Evolutionary conservation across 2,888 invertebrate species (phyloP), one percentile per base, ranked within the genome.

Genomic region (Agrotis ipsilon): DNA sequence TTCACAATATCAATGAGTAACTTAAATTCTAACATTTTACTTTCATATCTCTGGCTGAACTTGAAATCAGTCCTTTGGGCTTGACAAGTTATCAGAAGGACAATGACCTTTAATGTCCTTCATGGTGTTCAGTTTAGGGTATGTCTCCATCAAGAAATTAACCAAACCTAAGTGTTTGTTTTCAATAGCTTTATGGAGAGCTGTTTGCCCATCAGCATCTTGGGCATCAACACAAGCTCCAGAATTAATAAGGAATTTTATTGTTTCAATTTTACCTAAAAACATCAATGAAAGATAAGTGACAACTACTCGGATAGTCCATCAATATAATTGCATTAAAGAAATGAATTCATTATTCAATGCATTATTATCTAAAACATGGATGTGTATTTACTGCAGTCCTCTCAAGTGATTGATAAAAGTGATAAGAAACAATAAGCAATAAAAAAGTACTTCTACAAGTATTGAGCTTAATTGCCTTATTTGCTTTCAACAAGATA

Each of bases 121-220:
- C 59, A 95, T 88, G 62, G 86, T 72, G 48, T 76, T 79, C 39
- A 96, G 88, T 80, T 85, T 89, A 51, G 92, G 96, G 90, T 92
- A 93, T 57, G 88, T 88, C 72, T 93, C 84, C 32, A 96, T 72
- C 55, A 97, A 90, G 72, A 93, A 87, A 52, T 94, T 84, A 55
- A 96, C 89, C 57, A 97, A 90, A 39, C 95, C 92, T 52, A 76
- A 80, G 80, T 97, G 96, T 51, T 96, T 96, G 68, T 96, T 96
- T 85, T 96, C 94, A 19, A 96, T 95, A 24, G 98, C 98, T 91
- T 98, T 97, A 92, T 99, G 98, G 27, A 99, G 95, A 32, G 97
- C 97, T 46, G 98, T 98, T 91, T 98, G 97, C 0, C 98, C 98
- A 94, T 99, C 98, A 62, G 96, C 96, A 92, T 99, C 99, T 91